Evolutionary conservation across 2,888 invertebrate genomes (phyloP).

Genomic region (Agriopis marginaria): DNA sequence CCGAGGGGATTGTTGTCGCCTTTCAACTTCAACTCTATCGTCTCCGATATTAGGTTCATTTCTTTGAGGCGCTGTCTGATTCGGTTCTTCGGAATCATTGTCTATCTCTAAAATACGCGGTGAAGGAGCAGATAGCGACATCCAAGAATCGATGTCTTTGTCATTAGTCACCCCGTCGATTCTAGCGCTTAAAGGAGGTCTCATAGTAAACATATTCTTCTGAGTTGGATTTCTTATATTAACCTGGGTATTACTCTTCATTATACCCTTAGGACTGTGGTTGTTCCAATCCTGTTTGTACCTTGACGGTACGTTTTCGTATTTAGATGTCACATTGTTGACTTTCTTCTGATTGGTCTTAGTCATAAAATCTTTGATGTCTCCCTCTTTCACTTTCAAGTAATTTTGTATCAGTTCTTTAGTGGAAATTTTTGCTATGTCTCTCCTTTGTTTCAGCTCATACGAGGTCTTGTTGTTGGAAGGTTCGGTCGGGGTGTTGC

Average conservation of each 20-base stretch:
- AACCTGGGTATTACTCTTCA: slow-evolving; percentile 55
- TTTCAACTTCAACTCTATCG: slow-evolving; percentile 41
- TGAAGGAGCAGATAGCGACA: slow-evolving; percentile 77
- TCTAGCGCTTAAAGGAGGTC: slow-evolving; percentile 72
- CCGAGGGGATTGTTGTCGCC: slow-evolving; percentile 29
- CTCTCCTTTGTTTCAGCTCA: slow-evolving; percentile 59
- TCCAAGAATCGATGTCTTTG: slow-evolving; percentile 83
- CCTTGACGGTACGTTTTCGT: slow-evolving; percentile 53
- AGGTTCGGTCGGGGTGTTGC: slow-evolving; percentile 47
- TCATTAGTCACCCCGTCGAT: slow-evolving; percentile 77
- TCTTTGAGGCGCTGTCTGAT: slow-evolving; percentile 42
- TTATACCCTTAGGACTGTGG: slow-evolving; percentile 53
- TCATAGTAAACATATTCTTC: slow-evolving; percentile 63
- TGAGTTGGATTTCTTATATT: slow-evolving; percentile 65
- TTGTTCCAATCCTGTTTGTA: slow-evolving; percentile 74
- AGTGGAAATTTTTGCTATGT: slow-evolving; percentile 76
- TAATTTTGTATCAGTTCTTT: slow-evolving; percentile 81
- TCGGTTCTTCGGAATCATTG: slow-evolving; percentile 33
- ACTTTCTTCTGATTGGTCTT: slow-evolving; percentile 66
- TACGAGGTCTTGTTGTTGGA: slow-evolving; percentile 58
- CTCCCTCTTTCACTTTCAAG: slow-evolving; percentile 78
- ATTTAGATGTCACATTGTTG: slow-evolving; percentile 56
- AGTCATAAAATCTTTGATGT: slow-evolving; percentile 59
- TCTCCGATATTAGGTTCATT: slow-evolving; percentile 36
- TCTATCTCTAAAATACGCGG: slow-evolving; percentile 66